Evolutionary conservation across 1,140 invertebrate genomes (phyloP).

Genomic region (Drosophila nigromelanica): DNA sequence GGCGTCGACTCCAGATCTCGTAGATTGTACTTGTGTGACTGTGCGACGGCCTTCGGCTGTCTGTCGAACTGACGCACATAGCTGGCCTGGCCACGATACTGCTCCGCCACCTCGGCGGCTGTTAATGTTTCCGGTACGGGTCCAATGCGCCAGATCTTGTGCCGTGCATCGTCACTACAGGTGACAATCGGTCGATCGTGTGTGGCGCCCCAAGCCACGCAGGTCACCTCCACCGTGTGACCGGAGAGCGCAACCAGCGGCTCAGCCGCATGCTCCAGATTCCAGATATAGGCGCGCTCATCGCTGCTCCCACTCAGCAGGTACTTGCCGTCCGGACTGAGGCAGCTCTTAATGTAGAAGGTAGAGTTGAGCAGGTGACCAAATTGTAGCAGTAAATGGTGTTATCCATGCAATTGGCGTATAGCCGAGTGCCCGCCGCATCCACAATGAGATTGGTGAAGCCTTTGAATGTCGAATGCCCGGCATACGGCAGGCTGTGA

Average conservation of each 20-base stretch:
- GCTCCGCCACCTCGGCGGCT: slow-evolving; percentile 83
- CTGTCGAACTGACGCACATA: slow-evolving; percentile 74
- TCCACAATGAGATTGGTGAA: slow-evolving; percentile 92
- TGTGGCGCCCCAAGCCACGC: slow-evolving; percentile 89
- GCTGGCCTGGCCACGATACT: slow-evolving; percentile 86
- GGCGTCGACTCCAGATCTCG: slow-evolving; percentile 85
- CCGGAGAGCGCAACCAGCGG: slow-evolving; percentile 89
- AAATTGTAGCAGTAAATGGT: slow-evolving; percentile 94
- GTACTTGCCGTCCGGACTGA: slow-evolving; percentile 92
- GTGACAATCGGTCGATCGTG: slow-evolving; percentile 88
- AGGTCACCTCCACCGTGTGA: slow-evolving; percentile 92
- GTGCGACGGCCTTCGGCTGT: slow-evolving; percentile 23
- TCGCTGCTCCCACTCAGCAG: slow-evolving; percentile 93
- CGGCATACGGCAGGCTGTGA: slow-evolving; percentile 88
- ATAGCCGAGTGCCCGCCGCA: slow-evolving; percentile 88
- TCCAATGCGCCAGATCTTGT: slow-evolving; percentile 90
- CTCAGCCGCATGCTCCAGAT: slow-evolving; percentile 86
- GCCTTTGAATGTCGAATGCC: slow-evolving; percentile 88
- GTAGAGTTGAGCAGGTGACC: slow-evolving; percentile 89
- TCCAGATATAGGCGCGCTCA: slow-evolving; percentile 93
- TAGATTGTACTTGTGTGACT: slow-evolving; percentile 77
- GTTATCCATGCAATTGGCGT: slow-evolving; percentile 94
- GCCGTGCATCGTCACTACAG: slow-evolving; percentile 91
- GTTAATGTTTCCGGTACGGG: slow-evolving; percentile 84
- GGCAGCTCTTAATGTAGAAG: slow-evolving; percentile 92